phyloP scores from a whole-genome alignment of 2,888 invertebrate genomes.

The Limnephilus auricula region DNA sequence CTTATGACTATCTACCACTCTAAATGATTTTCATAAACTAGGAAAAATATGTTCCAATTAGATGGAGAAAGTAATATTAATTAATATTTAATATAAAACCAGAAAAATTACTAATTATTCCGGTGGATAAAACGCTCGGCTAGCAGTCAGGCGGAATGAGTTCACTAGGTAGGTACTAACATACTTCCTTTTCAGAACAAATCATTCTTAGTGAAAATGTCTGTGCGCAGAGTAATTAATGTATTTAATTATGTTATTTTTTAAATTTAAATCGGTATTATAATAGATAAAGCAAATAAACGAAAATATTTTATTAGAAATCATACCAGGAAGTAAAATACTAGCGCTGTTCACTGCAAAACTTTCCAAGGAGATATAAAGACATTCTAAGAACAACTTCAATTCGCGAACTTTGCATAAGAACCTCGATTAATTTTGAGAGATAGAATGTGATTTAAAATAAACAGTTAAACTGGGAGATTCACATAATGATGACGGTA shows the following conservation, averaged over 20 bases:
- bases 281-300: background rate
- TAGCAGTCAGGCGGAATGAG: background rate
- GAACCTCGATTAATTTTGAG: conserved; percentile 54
- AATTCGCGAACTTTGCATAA: background rate
- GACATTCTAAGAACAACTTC: background rate
- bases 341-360: background rate
- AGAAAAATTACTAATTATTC: too few species aligned
- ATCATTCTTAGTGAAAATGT: background rate
- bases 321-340: background rate
- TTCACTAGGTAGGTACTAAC: background rate
- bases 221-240: background rate
- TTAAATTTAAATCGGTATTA: background rate
- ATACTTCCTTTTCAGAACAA: too few species aligned
- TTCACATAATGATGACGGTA: conserved; percentile 23
- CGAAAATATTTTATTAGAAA: background rate
- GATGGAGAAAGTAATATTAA: too few species aligned
- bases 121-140: background rate
- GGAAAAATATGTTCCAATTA: too few species aligned
- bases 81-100: too few species aligned
- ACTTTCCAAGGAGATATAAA: background rate
- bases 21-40: too few species aligned
- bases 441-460: conserved; percentile 60
- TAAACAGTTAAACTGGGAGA: conserved; percentile 55
- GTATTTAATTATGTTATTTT: too few species aligned
- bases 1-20: too few species aligned